Conservation (phyloP, 2,113 vertebrate species). For the Erpornis zantholeuca region DNA sequence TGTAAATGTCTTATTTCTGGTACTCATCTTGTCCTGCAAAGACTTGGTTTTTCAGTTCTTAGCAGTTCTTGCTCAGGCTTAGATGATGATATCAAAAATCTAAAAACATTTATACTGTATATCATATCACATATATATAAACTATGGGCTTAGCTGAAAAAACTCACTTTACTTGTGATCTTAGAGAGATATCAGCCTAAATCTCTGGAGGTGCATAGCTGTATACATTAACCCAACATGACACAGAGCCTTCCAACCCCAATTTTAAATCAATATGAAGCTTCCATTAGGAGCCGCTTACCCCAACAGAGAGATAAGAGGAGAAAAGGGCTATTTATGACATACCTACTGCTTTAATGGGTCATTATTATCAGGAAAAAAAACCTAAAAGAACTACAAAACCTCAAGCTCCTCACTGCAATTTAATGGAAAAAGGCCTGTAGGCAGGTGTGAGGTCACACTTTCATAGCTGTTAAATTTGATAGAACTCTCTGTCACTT, state of each 20-base stretch:
- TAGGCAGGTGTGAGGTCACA: neutral
- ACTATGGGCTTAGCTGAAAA: neutral
- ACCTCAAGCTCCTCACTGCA: neutral
- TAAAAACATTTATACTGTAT: neutral
- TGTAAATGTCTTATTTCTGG: neutral
- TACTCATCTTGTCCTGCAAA: neutral
- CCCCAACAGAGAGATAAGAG: slow-evolving; percentile 12
- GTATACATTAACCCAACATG: slow-evolving; percentile 10
- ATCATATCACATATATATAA: neutral
- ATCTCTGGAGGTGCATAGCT: slow-evolving; percentile 2
- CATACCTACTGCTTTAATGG: slow-evolving; percentile 18
- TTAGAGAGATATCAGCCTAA: neutral
- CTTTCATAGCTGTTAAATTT: neutral
- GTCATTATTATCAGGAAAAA: neutral
- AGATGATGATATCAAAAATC: neutral
- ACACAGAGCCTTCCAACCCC: slow-evolving; percentile 14
- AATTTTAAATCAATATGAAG: slow-evolving; percentile 39
- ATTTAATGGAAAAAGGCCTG: neutral
- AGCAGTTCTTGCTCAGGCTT: neutral
- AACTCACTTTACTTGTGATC: neutral
- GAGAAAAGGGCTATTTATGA: slow-evolving; percentile 3
- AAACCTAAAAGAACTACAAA: rapidly evolving
- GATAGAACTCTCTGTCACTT: neutral
- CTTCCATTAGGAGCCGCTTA: slow-evolving; percentile 25
- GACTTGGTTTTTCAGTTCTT: neutral